phyloP scores from a whole-genome alignment of 2,113 vertebrate genomes.

The Sphaerodactylus townsendi region DNA sequence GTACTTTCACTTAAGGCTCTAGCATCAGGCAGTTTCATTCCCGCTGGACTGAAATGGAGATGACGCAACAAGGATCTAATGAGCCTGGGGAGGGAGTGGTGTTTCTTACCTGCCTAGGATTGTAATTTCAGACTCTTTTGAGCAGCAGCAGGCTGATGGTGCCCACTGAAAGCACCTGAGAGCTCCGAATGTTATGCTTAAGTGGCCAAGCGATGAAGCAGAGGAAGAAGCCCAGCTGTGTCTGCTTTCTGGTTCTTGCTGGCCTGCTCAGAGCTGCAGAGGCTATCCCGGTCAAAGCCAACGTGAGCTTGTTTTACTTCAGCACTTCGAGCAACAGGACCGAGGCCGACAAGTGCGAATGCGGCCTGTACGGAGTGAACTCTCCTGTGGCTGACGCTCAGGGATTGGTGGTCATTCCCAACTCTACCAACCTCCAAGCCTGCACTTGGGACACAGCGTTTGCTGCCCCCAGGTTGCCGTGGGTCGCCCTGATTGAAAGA shows the following conservation, averaged over 20 bases:
- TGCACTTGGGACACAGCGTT: conserved; percentile 69
- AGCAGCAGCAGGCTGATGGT: neutral
- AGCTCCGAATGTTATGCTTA: conserved; percentile 22
- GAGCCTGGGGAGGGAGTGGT: conserved; percentile 48
- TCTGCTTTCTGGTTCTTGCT: conserved; percentile 25
- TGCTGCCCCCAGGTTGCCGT: conserved; percentile 38
- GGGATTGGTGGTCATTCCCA: conserved; percentile 70
- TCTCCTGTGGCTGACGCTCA: conserved; percentile 59
- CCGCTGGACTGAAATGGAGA: conserved; percentile 58
- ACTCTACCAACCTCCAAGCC: conserved; percentile 55
- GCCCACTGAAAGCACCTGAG: conserved; percentile 31
- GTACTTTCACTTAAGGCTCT: rapidly evolving
- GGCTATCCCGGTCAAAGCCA: conserved; percentile 49
- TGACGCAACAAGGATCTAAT: conserved; percentile 57
- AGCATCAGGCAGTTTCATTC: conserved; percentile 9
- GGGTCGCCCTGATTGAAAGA: conserved; percentile 89
- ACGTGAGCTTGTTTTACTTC: conserved; percentile 64
- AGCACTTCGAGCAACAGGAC: conserved; percentile 57
- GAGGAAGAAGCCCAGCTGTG: neutral
- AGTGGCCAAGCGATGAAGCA: conserved; percentile 64
- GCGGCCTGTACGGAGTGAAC: conserved; percentile 70
- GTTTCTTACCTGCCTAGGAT: conserved; percentile 67
- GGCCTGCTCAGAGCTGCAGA: conserved; percentile 32
- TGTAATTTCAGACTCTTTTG: conserved; percentile 70
- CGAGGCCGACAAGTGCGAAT: conserved; percentile 53